Base-by-base conservation (phyloP, 1,140 invertebrate species). In the Bathynomus jamesi region DNA sequence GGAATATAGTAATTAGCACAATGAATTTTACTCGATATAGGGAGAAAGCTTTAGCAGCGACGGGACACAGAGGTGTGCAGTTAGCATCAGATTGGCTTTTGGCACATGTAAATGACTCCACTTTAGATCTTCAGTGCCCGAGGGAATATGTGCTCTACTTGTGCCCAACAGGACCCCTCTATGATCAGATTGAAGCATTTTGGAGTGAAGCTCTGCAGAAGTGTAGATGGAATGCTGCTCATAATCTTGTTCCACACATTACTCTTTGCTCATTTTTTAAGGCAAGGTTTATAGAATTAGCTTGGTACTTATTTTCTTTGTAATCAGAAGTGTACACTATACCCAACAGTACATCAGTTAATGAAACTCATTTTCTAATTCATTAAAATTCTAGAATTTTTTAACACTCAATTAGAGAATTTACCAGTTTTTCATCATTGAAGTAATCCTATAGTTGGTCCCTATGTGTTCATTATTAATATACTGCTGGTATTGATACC, bases 191-290 rank as follows among this genome's bases (percentile, higher is more conserved):
- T 11, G 85, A 87, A 61, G 84, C 86, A 67, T 94, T 93, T 81
- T 94, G 91, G 90, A 83, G 87, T 0, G 89, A 90, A 78, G 91
- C 91, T n/a, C 86, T 88, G 77, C 82, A 85, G 67, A 81, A 87
- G 4, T 88, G 87, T 81, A 89, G 89, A 30, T 92, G 92, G 89
- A 95, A 95, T 83, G 91, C 91, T 27, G 91, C 91, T 8, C 92
- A 94, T 79, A 91, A 93, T 81, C 93, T 88, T 81, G 88, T 91
- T 46, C 93, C 93, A 2, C 93, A 96, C 80, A 90, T 96, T 75
- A 95, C 93, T 11, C 84, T 96, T 32, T 90, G 92, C 53, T 90
- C 92, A 10, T 93, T 92, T 82, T 95, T 95, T 79, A 91, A 92
- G 85, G 92, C 94, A 84, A 77, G 75, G 65, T 27, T 64, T 63